These are phyloP conservation scores for Dendroctonus valens DNA, from an alignment of 1,140 invertebrate genomes.

Conservation along the genomic window DNA sequence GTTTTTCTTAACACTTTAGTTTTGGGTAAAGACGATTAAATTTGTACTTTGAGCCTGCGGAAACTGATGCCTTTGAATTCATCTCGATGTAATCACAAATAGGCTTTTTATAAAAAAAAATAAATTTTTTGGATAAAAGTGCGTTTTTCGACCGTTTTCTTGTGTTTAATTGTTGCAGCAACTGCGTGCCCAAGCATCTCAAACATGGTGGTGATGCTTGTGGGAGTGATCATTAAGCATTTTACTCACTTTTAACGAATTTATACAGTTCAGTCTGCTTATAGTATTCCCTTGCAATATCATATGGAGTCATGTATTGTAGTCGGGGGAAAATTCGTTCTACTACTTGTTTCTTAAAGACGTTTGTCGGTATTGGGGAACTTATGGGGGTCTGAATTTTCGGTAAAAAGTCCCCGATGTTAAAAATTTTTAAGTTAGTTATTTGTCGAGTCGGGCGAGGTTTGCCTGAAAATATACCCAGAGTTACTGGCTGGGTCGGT, in stretches of 20 bases:
- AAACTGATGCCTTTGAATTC: no score
- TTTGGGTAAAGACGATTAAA: no score
- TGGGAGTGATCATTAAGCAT: no score
- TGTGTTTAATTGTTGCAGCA: no score
- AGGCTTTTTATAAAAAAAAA: no score
- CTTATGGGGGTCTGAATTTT: conserved; percentile 25
- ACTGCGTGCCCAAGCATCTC: no score
- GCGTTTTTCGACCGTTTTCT: no score
- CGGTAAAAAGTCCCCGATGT: conserved; percentile 27
- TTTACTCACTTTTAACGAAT: conserved; percentile 27
- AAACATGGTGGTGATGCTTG: no score
- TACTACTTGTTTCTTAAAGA: conserved; percentile 24
- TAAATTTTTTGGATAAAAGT: no score
- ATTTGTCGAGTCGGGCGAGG: conserved; percentile 4
- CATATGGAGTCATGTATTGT: conserved; percentile 24
- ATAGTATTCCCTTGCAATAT: conserved; percentile 22
- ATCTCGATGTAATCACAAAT: no score
- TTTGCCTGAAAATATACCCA: conserved; percentile 7
- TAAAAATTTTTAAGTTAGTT: conserved; percentile 17
- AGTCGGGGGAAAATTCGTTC: conserved; percentile 26
- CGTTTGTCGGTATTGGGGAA: conserved; percentile 16
- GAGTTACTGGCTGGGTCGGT: background rate
- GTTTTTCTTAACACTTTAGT: no score
- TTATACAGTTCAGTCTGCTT: conserved; percentile 16
- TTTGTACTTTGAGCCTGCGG: no score